phyloP scores from a whole-genome alignment of 2,113 vertebrate species.

The Oostethus manadensis region DNA sequence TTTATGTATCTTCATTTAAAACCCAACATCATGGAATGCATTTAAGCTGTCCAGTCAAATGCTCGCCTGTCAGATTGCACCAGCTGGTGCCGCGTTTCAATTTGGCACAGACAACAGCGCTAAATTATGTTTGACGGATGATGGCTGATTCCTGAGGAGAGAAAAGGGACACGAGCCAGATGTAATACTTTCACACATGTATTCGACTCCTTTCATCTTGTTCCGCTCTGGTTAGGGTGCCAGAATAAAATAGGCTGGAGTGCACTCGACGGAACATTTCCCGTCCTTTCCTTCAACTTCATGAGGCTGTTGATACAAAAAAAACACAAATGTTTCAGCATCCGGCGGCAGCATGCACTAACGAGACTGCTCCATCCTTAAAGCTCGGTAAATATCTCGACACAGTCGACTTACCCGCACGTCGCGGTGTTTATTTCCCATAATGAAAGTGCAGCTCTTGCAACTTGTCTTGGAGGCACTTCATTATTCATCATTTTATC shows the following conservation, averaged over 20 bases:
- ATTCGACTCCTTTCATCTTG: slow-evolving; percentile 41
- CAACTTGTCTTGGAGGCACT: too few species aligned
- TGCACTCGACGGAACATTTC: slow-evolving; percentile 32
- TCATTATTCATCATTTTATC: too few species aligned
- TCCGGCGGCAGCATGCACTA: background rate
- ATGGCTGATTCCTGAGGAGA: slow-evolving; percentile 38
- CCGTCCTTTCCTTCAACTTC: slow-evolving; percentile 25
- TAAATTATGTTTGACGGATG: slow-evolving; percentile 45
- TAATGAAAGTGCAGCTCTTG: too few species aligned
- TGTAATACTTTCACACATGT: slow-evolving; percentile 43
- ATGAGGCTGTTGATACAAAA: slow-evolving; percentile 20
- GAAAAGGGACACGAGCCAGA: slow-evolving; percentile 39
- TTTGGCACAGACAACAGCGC: slow-evolving; percentile 41
- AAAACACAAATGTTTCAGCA: slow-evolving; percentile 19
- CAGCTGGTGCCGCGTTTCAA: slow-evolving; percentile 48
- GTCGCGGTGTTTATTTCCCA: too few species aligned
- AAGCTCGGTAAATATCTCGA: too few species aligned
- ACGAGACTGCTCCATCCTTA: too few species aligned
- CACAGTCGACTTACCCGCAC: too few species aligned
- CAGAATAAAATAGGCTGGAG: slow-evolving; percentile 44
- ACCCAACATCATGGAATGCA: slow-evolving; percentile 16
- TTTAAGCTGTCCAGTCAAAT: slow-evolving; percentile 19
- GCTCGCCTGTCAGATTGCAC: slow-evolving; percentile 34
- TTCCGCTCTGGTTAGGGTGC: slow-evolving; percentile 43
- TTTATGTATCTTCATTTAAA: slow-evolving; percentile 22